Conservation (phyloP, 2,113 vertebrate genomes). For the Prietella phreatophila region DNA sequence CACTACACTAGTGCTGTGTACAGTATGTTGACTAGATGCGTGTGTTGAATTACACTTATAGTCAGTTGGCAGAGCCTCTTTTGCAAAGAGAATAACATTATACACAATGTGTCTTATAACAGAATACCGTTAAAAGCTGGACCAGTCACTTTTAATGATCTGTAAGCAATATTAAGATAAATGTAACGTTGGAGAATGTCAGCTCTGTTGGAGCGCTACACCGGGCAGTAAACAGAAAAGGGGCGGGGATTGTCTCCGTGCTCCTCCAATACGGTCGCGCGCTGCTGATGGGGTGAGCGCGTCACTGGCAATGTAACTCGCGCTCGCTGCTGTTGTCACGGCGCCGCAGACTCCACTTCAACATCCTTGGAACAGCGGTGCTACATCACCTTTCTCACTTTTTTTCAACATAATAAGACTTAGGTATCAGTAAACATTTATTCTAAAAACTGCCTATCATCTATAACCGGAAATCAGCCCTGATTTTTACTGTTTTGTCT, state of each 20-base stretch:
- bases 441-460: neutral
- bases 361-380: neutral
- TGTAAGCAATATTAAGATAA: neutral
- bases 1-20: neutral
- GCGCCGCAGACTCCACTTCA: constrained; percentile 12
- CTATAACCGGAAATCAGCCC: neutral
- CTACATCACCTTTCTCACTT: neutral
- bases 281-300: constrained; percentile 53
- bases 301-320: constrained; percentile 46
- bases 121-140: neutral
- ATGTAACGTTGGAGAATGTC: constrained; percentile 29
- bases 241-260: constrained; percentile 43
- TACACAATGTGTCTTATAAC: neutral
- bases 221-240: constrained; percentile 42
- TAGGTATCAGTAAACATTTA: neutral
- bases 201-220: constrained; percentile 34
- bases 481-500: neutral
- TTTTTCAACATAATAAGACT: neutral
- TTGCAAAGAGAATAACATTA: neutral
- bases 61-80: neutral
- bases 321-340: constrained; percentile 40
- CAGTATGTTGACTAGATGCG: neutral
- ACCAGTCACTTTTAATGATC: constrained; percentile 5
- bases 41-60: neutral
- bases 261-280: constrained; percentile 52